These are phyloP conservation scores for Andrena cerasifolii DNA, from an alignment of 1,140 invertebrate genomes.

Conservation along the genomic window DNA sequence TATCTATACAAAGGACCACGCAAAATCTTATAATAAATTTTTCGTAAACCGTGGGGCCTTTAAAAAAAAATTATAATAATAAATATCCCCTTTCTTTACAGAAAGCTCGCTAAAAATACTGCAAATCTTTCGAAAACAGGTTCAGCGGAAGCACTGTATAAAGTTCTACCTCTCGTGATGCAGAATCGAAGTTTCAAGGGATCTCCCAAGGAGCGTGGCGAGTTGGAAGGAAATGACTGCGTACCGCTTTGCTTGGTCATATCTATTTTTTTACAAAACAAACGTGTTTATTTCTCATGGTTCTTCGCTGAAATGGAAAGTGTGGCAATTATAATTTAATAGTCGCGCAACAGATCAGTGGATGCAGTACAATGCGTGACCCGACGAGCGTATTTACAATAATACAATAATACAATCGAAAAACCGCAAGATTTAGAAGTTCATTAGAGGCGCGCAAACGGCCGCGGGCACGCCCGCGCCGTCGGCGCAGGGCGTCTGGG, in stretches of 20 bases:
- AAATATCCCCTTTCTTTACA: too few species aligned
- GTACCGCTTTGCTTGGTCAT: too few species aligned
- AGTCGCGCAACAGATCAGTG: constrained; percentile 63
- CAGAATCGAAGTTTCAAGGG: neutral
- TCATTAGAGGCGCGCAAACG: neutral
- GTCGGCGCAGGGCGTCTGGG: too few species aligned
- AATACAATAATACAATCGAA: constrained; percentile 63
- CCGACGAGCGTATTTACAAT: constrained; percentile 72
- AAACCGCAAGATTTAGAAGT: constrained; percentile 48
- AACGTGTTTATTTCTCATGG: constrained; percentile 69
- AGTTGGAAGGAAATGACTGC: constrained; percentile 1
- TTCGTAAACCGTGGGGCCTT: too few species aligned
- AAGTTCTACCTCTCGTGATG: too few species aligned
- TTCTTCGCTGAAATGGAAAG: constrained; percentile 68
- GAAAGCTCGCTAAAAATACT: too few species aligned
- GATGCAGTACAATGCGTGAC: constrained; percentile 62
- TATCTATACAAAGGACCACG: too few species aligned
- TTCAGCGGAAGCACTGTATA: too few species aligned
- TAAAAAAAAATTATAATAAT: too few species aligned
- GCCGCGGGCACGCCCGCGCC: constrained; percentile 11
- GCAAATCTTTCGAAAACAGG: too few species aligned
- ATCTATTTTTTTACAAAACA: constrained; percentile 65
- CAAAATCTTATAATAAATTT: too few species aligned
- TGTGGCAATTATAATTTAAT: constrained; percentile 70
- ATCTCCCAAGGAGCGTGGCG: neutral